These are phyloP conservation scores for Tiphia femorata DNA, from an alignment of 2,888 invertebrate species.

Conservation along the genomic window DNA sequence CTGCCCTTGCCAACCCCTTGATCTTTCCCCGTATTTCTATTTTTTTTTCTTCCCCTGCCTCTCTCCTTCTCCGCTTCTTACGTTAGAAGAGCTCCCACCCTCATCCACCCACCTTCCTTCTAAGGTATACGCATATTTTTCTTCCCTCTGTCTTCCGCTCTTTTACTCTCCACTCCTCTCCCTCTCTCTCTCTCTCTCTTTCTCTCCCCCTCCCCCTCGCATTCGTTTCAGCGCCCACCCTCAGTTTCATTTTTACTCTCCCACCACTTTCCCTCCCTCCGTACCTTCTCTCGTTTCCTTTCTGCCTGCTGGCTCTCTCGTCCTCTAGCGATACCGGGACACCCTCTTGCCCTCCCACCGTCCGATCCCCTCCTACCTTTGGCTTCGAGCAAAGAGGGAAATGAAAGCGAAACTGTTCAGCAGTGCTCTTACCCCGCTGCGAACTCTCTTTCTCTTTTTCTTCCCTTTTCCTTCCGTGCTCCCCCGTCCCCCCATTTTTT, in stretches of 20 bases:
- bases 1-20: too few relatives aligned
- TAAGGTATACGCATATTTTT: not conserved
- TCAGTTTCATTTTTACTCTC: constrained; percentile 18
- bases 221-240: constrained; percentile 9
- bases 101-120: constrained; percentile 20
- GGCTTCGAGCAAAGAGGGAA: constrained; percentile 61
- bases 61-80: constrained; percentile 35
- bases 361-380: constrained; percentile 43
- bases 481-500: constrained; percentile 45
- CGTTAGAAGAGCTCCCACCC: constrained; percentile 37
- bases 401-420: constrained; percentile 68
- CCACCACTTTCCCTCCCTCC: constrained; percentile 25
- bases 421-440: constrained; percentile 62
- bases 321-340: constrained; percentile 14
- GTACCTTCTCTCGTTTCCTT: constrained; percentile 18
- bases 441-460: constrained; percentile 23
- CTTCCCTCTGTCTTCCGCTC: constrained; percentile 2
- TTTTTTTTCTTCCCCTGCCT: too few relatives aligned
- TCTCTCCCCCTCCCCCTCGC: constrained; percentile 19
- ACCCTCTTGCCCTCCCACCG: constrained; percentile 36
- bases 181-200: constrained; percentile 13
- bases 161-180: constrained; percentile 12
- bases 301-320: constrained; percentile 19
- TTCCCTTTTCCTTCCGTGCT: constrained; percentile 9
- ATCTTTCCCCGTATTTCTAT: too few relatives aligned